Evolutionary conservation across 2,113 vertebrate genomes (phyloP), one percentile per base, ranked within the genome.

Genomic region (Dascyllus trimaculatus): DNA sequence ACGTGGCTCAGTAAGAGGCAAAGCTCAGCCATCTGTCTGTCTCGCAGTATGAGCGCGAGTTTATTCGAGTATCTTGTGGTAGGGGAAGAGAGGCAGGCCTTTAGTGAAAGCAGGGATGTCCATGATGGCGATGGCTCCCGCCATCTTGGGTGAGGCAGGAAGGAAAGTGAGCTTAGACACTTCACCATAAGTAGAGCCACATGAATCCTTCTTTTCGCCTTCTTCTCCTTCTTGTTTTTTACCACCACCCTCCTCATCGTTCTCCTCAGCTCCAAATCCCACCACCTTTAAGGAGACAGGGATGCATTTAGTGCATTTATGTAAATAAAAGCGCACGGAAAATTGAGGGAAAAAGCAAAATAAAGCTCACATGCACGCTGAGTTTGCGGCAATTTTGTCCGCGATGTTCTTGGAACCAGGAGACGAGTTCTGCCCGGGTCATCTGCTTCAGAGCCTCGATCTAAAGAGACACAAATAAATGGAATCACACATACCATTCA

Each of bases 361-460:
- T 29, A 32, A 2, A 1, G 94, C 97, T 96, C 90, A 99, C 98
- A 0, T 99, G 98, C 4, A 99, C 94, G 1, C 98, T 99, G 76
- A 99, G 96, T 85, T 96, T 95, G 84, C 95, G 96, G 85, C 92
- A 94, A 88, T 88, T 93, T 45, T 73, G 65, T 73, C 89, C 93
- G 85, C 95, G 93, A 45, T 98, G 97, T 32, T 93, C 93, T 70
- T 94, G 93, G 89, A 95, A 98, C 96, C 97, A 99, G 67, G 74
- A 93, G 46, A 96, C 84, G 54, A 99, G 92, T 85, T 98, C 96
- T 40, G 88, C 86, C 70, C 95, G 95, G 46, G 93, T 96, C 83
- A 99, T 95, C 68, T 95, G 95, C 90, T 97, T 97, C 82, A 99
- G 94, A 68, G 96, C 97, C 68, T 96, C 94, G 13, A 98, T 97